These are phyloP conservation scores for Enteromius thamalakanensis DNA, from an alignment of 2,797 vertebrate species.

Conservation along the genomic window DNA sequence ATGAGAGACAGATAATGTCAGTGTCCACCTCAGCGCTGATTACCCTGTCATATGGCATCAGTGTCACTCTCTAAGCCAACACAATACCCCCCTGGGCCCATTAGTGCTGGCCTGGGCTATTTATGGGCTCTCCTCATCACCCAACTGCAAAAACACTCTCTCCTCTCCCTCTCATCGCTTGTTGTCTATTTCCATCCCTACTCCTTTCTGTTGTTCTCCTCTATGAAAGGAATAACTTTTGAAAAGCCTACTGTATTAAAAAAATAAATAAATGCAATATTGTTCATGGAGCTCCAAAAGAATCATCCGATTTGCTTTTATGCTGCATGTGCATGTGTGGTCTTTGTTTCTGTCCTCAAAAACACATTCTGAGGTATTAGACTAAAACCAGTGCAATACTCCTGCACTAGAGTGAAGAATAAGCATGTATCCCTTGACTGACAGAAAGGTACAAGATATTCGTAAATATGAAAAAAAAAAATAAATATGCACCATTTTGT, in stretches of 20 bases:
- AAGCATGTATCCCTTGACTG: not conserved
- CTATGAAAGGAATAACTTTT: constrained; percentile 59
- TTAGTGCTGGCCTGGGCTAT: constrained; percentile 49
- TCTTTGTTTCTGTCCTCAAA: constrained; percentile 67
- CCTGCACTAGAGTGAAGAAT: constrained; percentile 43
- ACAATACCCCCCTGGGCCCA: constrained; percentile 46
- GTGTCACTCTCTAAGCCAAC: constrained; percentile 58
- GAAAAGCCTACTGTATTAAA: constrained; percentile 52
- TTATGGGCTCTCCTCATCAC: constrained; percentile 52
- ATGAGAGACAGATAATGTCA: constrained; percentile 51
- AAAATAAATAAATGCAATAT: too few species aligned
- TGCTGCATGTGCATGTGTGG: constrained; percentile 73
- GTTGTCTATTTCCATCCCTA: constrained; percentile 50
- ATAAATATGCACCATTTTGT: not conserved
- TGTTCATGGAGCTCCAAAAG: constrained; percentile 62
- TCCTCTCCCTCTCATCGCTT: constrained; percentile 65
- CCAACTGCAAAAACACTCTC: constrained; percentile 53
- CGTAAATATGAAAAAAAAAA: not conserved
- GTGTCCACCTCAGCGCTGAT: constrained; percentile 55
- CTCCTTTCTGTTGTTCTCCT: constrained; percentile 20
- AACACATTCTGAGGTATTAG: constrained; percentile 60
- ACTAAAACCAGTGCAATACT: constrained; percentile 61
- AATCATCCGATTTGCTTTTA: constrained; percentile 68
- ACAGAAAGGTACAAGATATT: not conserved
- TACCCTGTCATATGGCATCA: constrained; percentile 65